Evolutionary conservation across 1,140 invertebrate species (phyloP).

Genomic region (Zophobas atratus): DNA sequence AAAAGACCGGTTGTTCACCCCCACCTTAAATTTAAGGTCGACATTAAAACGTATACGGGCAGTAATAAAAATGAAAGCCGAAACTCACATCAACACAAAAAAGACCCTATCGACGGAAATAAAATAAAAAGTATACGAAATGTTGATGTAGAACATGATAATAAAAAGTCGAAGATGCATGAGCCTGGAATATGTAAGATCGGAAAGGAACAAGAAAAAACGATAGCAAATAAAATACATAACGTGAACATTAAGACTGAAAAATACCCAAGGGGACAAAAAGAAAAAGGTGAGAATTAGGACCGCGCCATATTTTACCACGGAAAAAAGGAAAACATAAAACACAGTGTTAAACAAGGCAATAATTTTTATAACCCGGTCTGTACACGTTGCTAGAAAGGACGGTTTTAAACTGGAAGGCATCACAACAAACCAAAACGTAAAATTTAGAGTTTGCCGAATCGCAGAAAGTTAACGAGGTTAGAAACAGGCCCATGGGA

Average conservation of each 20-base stretch:
- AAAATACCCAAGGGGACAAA: slow-evolving; percentile 32
- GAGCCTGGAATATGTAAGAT: not conserved
- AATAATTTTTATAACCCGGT: not conserved
- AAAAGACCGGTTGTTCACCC: not conserved
- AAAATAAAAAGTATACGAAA: slow-evolving; percentile 37
- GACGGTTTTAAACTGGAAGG: not conserved
- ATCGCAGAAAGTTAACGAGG: too few species aligned
- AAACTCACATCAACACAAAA: not conserved
- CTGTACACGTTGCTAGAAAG: not conserved
- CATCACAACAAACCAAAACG: not conserved
- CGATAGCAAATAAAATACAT: slow-evolving; percentile 31
- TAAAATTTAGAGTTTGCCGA: not conserved
- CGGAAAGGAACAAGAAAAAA: slow-evolving; percentile 7
- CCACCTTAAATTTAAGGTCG: not conserved
- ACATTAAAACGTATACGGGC: slow-evolving; percentile 14
- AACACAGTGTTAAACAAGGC: slow-evolving; percentile 3
- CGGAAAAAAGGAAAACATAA: slow-evolving; percentile 3
- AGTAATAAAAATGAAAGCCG: slow-evolving; percentile 28
- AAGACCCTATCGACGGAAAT: slow-evolving; percentile 13
- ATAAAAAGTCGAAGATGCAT: slow-evolving; percentile 21
- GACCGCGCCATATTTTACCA: slow-evolving; percentile 1
- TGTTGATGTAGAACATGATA: slow-evolving; percentile 37
- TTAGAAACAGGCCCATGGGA: too few species aligned
- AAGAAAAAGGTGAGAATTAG: slow-evolving; percentile 35
- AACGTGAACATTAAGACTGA: slow-evolving; percentile 30